Evolutionary conservation across 92 coral and sea anemone genomes (phyloP).

Genomic region (Zoanthus solanderi): DNA sequence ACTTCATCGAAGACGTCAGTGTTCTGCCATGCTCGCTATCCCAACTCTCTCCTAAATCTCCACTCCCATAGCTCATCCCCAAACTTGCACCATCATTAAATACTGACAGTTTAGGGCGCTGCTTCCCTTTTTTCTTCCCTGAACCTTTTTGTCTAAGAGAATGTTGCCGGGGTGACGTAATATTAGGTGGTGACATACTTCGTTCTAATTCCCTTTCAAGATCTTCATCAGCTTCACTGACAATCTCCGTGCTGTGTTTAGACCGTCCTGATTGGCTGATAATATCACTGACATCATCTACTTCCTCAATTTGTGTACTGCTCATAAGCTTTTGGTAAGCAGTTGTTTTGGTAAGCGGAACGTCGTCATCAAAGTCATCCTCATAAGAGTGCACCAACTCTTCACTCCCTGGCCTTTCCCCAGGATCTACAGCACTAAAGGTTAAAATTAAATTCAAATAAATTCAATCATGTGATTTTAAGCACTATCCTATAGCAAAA

Average conservation of each 20-base stretch:
- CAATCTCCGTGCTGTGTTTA: constrained; percentile 41
- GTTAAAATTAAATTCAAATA: too few species aligned
- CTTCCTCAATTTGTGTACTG: constrained; percentile 82
- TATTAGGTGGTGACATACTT: constrained; percentile 79
- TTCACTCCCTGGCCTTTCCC: constrained; percentile 26
- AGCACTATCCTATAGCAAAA: too few species aligned
- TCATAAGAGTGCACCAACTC: constrained; percentile 79
- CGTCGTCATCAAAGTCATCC: constrained; percentile 89
- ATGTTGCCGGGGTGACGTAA: constrained; percentile 80
- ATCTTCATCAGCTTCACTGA: constrained; percentile 85
- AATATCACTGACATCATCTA: constrained; percentile 68
- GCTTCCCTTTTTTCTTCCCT: constrained; percentile 69
- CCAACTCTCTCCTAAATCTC: constrained; percentile 88
- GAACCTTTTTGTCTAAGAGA: constrained; percentile 57
- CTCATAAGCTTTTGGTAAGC: constrained; percentile 93
- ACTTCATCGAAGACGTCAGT: constrained; percentile 76
- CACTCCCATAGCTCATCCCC: constrained; percentile 68
- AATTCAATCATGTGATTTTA: too few species aligned
- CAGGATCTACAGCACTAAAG: constrained; percentile 40
- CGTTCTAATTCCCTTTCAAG: constrained; percentile 84
- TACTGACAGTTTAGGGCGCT: constrained; percentile 85
- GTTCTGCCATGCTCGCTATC: constrained; percentile 63
- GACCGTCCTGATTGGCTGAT: constrained; percentile 66
- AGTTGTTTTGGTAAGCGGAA: constrained; percentile 91
- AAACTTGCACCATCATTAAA: constrained; percentile 71